Conservation (phyloP, 2,113 vertebrate genomes). For the Aramus guarauna region DNA sequence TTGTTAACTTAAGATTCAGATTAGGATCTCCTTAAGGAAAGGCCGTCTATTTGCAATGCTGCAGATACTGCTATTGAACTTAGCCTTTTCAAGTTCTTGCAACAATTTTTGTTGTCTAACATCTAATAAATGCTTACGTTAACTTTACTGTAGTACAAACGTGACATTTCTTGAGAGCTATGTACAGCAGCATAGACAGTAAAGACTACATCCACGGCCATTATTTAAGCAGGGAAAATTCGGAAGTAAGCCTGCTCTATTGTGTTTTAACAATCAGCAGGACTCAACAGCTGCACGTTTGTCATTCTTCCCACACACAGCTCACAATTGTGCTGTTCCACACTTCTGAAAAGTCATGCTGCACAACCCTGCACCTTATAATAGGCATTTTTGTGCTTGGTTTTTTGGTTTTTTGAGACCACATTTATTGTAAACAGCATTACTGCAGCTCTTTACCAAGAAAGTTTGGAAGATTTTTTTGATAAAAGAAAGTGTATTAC, state of each 20-base stretch:
- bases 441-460: background rate
- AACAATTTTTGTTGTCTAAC: background rate
- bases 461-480: background rate
- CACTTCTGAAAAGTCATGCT: background rate
- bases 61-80: background rate
- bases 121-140: background rate
- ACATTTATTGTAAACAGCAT: background rate
- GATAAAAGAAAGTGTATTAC: background rate
- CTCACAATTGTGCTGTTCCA: background rate
- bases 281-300: background rate
- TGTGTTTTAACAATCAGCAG: background rate
- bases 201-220: background rate
- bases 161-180: background rate
- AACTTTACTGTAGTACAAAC: background rate
- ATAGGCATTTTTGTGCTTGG: background rate
- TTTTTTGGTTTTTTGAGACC: background rate
- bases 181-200: accelerated
- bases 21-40: background rate
- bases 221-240: background rate
- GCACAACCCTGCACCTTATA: background rate
- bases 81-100: background rate
- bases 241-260: background rate
- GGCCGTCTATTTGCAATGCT: background rate
- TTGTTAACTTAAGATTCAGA: background rate
- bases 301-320: background rate